A percentile compares a stretch with the other conserved stretches of the same genome.
Conservation (phyloP, 2,113 vertebrate species). For the Felis chaus region DNA sequence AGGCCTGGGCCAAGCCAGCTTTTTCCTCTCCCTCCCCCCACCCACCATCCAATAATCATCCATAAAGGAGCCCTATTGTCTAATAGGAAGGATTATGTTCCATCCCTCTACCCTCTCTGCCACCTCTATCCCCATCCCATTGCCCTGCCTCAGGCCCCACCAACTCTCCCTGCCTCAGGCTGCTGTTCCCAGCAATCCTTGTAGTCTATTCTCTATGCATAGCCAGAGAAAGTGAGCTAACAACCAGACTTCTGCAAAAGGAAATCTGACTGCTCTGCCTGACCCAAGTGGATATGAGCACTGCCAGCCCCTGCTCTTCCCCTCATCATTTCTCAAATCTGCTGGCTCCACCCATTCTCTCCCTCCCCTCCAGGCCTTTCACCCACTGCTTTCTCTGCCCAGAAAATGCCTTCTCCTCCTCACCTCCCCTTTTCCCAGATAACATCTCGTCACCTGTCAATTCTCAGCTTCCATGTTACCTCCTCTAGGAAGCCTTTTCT, state of each 20-base stretch:
- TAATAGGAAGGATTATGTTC: not conserved
- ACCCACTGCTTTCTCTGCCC: not conserved
- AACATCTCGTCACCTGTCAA: not conserved
- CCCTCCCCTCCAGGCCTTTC: not conserved
- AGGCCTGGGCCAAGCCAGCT: not conserved
- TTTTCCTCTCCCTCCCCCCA: not conserved
- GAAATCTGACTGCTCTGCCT: not conserved
- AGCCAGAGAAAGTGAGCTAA: not conserved
- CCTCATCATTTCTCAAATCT: not conserved
- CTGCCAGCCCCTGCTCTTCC: not conserved
- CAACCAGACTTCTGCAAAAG: not conserved
- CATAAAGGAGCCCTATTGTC: not conserved
- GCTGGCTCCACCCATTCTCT: not conserved
- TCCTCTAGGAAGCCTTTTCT: not conserved
- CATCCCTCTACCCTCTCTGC: not conserved
- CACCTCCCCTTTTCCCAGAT: not conserved
- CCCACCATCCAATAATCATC: not conserved
- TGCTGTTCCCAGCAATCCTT: not conserved
- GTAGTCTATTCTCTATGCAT: not conserved
- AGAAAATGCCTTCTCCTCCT: conserved; percentile 5
- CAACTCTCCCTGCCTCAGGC: not conserved
- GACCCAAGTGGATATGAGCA: not conserved
- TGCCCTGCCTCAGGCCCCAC: not conserved
- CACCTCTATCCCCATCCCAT: not conserved
- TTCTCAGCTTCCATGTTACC: not conserved